Conservation (phyloP, 1,140 invertebrate species). For the Hylaeus volcanicus region DNA sequence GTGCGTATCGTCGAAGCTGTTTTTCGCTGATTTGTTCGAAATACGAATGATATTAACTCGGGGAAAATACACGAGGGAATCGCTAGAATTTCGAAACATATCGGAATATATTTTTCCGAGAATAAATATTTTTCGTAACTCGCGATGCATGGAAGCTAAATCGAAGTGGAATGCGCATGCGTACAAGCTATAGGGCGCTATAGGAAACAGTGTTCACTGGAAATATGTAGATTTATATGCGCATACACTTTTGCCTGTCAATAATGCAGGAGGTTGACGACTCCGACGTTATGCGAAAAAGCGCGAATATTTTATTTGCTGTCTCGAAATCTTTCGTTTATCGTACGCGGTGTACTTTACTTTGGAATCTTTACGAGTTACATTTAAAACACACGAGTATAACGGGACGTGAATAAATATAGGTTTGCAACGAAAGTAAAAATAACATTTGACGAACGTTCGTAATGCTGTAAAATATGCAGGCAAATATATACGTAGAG, state of each 20-base stretch:
- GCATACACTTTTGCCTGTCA: constrained; percentile 21
- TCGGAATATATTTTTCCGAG: neutral
- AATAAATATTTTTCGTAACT: neutral
- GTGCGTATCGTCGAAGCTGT: neutral
- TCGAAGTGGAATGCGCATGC: neutral
- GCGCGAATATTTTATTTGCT: constrained; percentile 22
- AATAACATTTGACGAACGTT: constrained; percentile 12
- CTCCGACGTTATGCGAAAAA: neutral
- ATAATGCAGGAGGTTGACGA: constrained; percentile 19
- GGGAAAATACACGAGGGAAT: neutral
- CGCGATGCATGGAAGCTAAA: neutral
- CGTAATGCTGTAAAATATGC: neutral
- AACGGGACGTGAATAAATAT: neutral
- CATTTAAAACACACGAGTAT: neutral
- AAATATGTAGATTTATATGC: constrained; percentile 41
- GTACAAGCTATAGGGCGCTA: neutral
- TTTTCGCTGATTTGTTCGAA: neutral
- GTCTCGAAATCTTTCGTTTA: neutral
- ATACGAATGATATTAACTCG: neutral
- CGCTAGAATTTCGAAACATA: neutral
- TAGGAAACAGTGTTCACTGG: neutral
- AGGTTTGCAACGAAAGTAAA: neutral
- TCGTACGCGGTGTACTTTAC: neutral
- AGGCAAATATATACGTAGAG: neutral
- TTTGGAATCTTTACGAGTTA: neutral